Percentiles rank a stretch among this genome's conserved stretches.
phyloP scores from a whole-genome alignment of 2,113 vertebrate genomes.

The Sorex fumeus region DNA sequence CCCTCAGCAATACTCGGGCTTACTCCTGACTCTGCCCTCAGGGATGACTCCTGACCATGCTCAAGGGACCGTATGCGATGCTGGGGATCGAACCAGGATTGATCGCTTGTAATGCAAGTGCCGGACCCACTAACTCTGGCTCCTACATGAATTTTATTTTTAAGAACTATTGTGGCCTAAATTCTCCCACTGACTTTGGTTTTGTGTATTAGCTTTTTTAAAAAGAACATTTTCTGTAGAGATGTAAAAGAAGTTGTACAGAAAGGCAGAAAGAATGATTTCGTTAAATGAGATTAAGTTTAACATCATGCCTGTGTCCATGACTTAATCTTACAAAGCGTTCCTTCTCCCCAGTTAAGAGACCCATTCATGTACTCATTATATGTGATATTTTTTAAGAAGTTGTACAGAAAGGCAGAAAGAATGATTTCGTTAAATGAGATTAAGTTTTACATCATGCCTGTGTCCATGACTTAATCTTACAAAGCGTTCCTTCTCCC shows the following conservation, averaged over 20 bases:
- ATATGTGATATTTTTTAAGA: slow-evolving; percentile 56
- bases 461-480: slow-evolving; percentile 18
- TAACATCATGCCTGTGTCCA: slow-evolving; percentile 16
- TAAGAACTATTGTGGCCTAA: not conserved
- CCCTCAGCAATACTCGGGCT: no score
- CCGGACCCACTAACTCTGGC: no score
- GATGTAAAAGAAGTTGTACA: not conserved
- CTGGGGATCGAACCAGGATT: no score
- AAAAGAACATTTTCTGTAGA: slow-evolving; percentile 4
- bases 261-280: slow-evolving; percentile 7
- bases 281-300: slow-evolving; percentile 29
- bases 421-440: slow-evolving; percentile 48
- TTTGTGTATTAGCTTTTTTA: not conserved
- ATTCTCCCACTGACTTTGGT: slow-evolving; percentile 1
- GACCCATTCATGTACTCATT: not conserved
- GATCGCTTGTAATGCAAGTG: no score
- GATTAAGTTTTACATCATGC: slow-evolving; percentile 34
- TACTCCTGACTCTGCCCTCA: no score
- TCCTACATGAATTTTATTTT: no score
- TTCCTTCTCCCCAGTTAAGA: not conserved
- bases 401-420: no score
- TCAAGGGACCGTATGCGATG: no score
- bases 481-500: slow-evolving; percentile 4
- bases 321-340: slow-evolving; percentile 35
- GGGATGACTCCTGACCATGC: no score